Base-by-base conservation (phyloP, 2,113 vertebrate species). In the Corythaixoides concolor region DNA sequence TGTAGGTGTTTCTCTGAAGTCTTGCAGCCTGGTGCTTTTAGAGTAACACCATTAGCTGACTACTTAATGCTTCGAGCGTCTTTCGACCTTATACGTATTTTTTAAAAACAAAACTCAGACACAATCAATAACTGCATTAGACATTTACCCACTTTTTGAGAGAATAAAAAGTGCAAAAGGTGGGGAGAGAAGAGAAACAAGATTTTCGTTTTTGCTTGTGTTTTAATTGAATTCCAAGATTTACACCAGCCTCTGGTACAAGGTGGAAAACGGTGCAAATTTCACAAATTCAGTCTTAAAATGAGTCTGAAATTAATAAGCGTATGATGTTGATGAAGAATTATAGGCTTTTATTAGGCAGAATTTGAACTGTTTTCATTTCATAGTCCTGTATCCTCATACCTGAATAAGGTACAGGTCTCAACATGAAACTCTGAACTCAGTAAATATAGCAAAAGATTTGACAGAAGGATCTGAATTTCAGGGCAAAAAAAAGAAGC, bases 221-320 rank as follows among this genome's bases (percentile, higher is more conserved):
- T 62, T 96, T 91, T 87, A 82, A 67, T 85, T 85, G 92, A 83
- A 82, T 55, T 85, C 90, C 69, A 85, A 87, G 77, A 69, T 86
- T 93, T 90, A 78, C 8, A 8, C 47, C 52, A 53, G 52, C 56
- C 49, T 69, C 39, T 50, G 17, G 35, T 89, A 95, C 66, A 66
- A 94, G 88, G 74, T n/a, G 63, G 87, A 93, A 96, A 97, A 94
- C n/a, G 32, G 41, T 1, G 0, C n/a, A 89, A 88, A 91, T 58
- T 95, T 86, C 37, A 62, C 50, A 88, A 94, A 82, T 89, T 93
- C 66, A 26, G 21, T 75, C 43, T 84, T 84, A 75, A 94, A 93
- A 92, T 60, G 27, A 89, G n/a, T 70, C 58, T 93, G 86, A 93
- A 95, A 85, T 91, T 91, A 94, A 93, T 85, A 92, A 84, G 17